These are phyloP conservation scores for Hyperoplus lanceolatus DNA, from an alignment of 2,797 vertebrate species.

Conservation along the genomic window DNA sequence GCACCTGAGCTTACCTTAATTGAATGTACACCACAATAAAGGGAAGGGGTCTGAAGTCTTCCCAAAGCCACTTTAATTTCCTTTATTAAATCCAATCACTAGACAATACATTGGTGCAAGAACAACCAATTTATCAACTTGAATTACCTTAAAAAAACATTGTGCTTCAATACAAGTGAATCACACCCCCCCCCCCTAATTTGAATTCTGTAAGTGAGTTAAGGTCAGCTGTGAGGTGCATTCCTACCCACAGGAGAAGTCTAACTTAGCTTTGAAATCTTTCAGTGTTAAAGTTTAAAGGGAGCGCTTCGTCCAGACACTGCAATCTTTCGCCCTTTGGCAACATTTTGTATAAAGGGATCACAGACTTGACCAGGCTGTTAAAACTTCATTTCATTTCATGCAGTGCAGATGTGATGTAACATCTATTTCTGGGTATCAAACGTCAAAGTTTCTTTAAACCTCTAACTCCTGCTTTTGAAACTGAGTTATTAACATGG, in stretches of 20 bases:
- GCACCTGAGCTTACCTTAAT: too few relatives aligned
- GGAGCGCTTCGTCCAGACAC: neutral
- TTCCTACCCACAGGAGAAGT: neutral
- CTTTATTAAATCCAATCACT: neutral
- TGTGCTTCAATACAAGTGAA: neutral
- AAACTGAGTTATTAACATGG: neutral
- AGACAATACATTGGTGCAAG: conserved; percentile 19
- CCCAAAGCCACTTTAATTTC: conserved; percentile 5
- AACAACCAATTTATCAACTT: conserved; percentile 3
- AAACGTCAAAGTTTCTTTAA: conserved; percentile 15
- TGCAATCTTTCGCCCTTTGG: neutral
- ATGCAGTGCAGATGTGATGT: neutral
- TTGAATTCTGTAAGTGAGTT: neutral
- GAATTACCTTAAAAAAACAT: conserved; percentile 10
- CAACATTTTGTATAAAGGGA: neutral
- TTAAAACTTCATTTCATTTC: neutral
- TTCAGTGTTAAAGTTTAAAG: neutral
- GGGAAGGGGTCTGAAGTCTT: neutral
- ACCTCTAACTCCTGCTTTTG: conserved; percentile 14
- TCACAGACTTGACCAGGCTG: neutral
- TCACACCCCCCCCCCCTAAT: neutral
- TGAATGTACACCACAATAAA: neutral
- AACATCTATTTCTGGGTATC: neutral
- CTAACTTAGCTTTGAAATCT: neutral
- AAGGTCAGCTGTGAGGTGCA: conserved; percentile 5